Evolutionary conservation across 2,797 vertebrate genomes (phyloP).

Genomic region (Pangasius mekongensis): DNA sequence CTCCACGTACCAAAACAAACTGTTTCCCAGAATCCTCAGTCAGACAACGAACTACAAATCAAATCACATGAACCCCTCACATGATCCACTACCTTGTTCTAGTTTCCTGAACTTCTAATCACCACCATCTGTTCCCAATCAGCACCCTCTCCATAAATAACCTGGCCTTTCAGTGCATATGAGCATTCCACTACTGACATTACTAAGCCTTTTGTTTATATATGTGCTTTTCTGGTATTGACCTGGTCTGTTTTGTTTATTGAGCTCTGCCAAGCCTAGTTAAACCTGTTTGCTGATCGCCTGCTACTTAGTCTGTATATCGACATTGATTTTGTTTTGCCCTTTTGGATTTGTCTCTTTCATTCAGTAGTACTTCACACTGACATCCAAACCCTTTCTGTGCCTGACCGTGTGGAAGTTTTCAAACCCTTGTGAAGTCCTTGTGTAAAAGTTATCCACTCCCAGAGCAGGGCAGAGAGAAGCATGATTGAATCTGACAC

Average conservation of each 20-base stretch:
- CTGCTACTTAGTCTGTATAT: conserved; percentile 2
- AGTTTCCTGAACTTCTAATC: neutral
- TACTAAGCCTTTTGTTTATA: neutral
- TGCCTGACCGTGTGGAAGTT: neutral
- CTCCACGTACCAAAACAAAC: neutral
- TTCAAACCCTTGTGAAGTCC: neutral
- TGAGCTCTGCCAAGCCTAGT: conserved; percentile 11
- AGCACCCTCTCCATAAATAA: neutral
- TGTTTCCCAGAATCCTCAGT: neutral
- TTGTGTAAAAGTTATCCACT: neutral
- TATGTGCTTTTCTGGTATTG: neutral
- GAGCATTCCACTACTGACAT: neutral
- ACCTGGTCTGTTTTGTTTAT: neutral
- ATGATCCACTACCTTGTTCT: neutral
- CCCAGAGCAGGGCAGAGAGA: neutral
- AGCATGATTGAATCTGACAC: neutral
- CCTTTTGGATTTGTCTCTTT: neutral
- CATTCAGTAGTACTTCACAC: neutral
- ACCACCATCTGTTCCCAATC: neutral
- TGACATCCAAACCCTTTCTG: conserved; percentile 5
- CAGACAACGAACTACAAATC: neutral
- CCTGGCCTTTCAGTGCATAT: neutral
- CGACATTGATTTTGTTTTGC: neutral
- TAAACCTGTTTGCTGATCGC: neutral
- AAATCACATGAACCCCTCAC: neutral